Evolutionary conservation across 2,113 vertebrate genomes (phyloP), one percentile per base, ranked within the genome.

Genomic region (Herpailurus yagouaroundi): DNA sequence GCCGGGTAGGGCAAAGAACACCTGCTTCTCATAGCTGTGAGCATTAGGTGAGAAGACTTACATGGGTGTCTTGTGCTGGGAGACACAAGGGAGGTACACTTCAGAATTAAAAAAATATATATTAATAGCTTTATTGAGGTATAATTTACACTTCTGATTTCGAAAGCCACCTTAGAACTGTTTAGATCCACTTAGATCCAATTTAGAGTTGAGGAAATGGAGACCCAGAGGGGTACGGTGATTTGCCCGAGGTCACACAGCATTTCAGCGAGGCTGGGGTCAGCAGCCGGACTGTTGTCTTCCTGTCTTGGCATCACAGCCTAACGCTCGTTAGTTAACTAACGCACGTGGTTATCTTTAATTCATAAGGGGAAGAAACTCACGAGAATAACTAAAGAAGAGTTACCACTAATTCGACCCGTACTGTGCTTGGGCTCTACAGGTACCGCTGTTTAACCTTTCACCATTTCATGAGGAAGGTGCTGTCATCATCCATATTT

Each of bases 201-300:
- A 38, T 50, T 93, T 83, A 91, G 96, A 97, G 96, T 93, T 97
- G 95, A 82, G 80, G 91, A 93, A 87, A 94, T 21, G 0, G 64
- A 98, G 36, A n/a, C 87, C 64, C 71, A 84, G 82, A 95, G 81
- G 97, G 95, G 36, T 0, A 0, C 48, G 21, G 15, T 3, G 76
- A 38, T 31, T 55, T 0, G 2, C 38, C 15, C 25, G 25, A 52
- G 23, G 52, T 91, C 82, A 55, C 23, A 45, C 25, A 77, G 76
- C 27, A 0, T 16, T 16, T 9, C 0, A 1, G 68, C 12, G 27
- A 77, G 66, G 19, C 27, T 38, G 19, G 60, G 63, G 13, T 0
- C 0, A 31, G 14, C n/a, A 36, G 23, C 66, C 10, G 1, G 71
- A 1, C 25, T 1, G 25, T 0, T 4, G 66, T 55, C n/a, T 48